phyloP scores from a whole-genome alignment of 2,113 vertebrate genomes.

The Tilapia sparmanii region DNA sequence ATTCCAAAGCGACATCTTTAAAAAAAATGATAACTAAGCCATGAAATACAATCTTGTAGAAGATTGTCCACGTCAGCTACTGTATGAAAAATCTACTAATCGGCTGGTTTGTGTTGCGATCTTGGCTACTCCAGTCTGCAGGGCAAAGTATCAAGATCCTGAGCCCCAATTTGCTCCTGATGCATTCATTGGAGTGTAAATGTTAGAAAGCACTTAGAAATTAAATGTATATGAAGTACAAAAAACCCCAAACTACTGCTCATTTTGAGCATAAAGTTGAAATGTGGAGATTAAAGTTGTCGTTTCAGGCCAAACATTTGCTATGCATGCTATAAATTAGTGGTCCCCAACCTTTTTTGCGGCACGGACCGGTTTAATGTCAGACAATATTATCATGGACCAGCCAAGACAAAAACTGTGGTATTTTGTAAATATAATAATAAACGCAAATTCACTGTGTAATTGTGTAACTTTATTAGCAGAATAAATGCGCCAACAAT shows the following conservation, averaged over 20 bases:
- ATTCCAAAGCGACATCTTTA: fast-evolving
- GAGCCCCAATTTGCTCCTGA: background rate
- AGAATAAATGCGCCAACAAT: background rate
- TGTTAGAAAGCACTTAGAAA: background rate
- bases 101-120: background rate
- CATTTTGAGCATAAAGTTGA: background rate
- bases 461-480: background rate
- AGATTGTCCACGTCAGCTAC: background rate
- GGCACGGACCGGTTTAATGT: background rate
- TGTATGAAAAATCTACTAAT: background rate
- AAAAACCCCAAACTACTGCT: fast-evolving
- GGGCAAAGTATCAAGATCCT: background rate
- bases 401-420: background rate
- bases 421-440: background rate
- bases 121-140: background rate
- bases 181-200: background rate
- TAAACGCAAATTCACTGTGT: background rate
- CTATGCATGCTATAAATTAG: background rate
- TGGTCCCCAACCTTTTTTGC: background rate
- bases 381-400: background rate
- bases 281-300: background rate
- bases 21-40: fast-evolving
- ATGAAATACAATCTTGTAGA: background rate
- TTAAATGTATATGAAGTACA: background rate
- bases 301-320: background rate